A percentile compares a stretch with the other conserved stretches of the same genome.
Conservation (phyloP, 2,797 vertebrate species). For the Lutjanus campechanus region DNA sequence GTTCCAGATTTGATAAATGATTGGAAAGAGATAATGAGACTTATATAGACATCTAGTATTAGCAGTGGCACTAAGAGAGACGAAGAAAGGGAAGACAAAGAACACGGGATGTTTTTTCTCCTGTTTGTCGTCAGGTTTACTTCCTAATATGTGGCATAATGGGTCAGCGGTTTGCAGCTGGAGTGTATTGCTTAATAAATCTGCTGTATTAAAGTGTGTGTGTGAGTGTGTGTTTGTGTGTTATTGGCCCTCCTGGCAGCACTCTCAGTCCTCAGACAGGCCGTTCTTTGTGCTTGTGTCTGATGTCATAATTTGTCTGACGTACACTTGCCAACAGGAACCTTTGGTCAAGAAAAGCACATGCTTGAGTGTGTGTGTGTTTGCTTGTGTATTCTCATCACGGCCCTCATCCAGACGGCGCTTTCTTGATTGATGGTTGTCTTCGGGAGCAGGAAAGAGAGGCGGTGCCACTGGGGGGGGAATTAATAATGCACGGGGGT, state of each 20-base stretch:
- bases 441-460: slow-evolving; percentile 51
- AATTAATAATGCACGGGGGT: slow-evolving; percentile 72
- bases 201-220: slow-evolving; percentile 27
- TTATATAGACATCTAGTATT: slow-evolving; percentile 55
- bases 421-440: slow-evolving; percentile 73
- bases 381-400: slow-evolving; percentile 59
- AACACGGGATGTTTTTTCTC: slow-evolving; percentile 33
- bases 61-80: slow-evolving; percentile 23
- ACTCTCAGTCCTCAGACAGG: slow-evolving; percentile 69
- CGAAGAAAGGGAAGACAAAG: slow-evolving; percentile 19
- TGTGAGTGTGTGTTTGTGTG: slow-evolving; percentile 37
- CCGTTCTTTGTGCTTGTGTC: slow-evolving; percentile 71
- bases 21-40: slow-evolving; percentile 65
- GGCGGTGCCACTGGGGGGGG: slow-evolving; percentile 43
- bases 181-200: slow-evolving; percentile 48
- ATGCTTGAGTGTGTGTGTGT: slow-evolving; percentile 11
- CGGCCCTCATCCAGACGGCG: slow-evolving; percentile 39
- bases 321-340: slow-evolving; percentile 61
- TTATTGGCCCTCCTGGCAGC: slow-evolving; percentile 60
- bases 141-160: slow-evolving; percentile 21
- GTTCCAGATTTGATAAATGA: slow-evolving; percentile 74
- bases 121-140: slow-evolving; percentile 23
- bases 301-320: slow-evolving; percentile 80
- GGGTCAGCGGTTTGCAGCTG: slow-evolving; percentile 43
- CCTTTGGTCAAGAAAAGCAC: slow-evolving; percentile 52